Base-by-base conservation (phyloP, 2,888 invertebrate genomes). In the Tetrapedia diversipes region DNA sequence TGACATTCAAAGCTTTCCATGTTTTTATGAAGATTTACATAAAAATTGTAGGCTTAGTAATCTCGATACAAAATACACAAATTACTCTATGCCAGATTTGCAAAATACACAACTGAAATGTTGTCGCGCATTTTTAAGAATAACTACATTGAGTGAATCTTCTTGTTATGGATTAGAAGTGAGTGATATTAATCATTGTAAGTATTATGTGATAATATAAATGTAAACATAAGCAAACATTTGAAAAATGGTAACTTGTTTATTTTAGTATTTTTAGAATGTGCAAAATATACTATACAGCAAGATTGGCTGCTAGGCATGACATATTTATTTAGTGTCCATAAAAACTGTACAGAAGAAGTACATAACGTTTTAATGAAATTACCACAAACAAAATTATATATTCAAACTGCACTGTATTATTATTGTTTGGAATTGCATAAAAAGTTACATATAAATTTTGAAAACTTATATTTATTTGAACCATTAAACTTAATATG, bases 251-350 rank as follows among this genome's bases (percentile, higher is more conserved):
- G 61, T 57, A 22, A 22, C 29, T 47, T 56, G 51, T 54, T 77
- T 54, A 71, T 70, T 90, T 88, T 80, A 92, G 92, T 94, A 37
- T 86, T 94, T 56, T 82, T 93, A 24, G 92, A 93, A 83, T 90
- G 93, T 66, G 93, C 93, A 11, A 90, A 92, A 69, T 88, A 92
- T 69, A 90, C 92, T 11, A 86, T 94, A 56, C 88, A 91, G 22
- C 92, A 93, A 85, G 94, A 94, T 81, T 92, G 93, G 83, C 88
- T 92, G 1, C 88, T 94, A 47, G 93, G 93, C 16, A 86, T 94
- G 72, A 91, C 93, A 1, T 93, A 93, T 86, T 90, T 94, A 24
- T 83, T 94, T 70, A 92, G 92, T 60, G 81, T 93, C 37, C 86
- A 91, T 32, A 86, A 83, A 39, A 61, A 80, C 39, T 78, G 92